Conservation (phyloP, 2,888 invertebrate genomes). For the Fragum sueziense region DNA sequence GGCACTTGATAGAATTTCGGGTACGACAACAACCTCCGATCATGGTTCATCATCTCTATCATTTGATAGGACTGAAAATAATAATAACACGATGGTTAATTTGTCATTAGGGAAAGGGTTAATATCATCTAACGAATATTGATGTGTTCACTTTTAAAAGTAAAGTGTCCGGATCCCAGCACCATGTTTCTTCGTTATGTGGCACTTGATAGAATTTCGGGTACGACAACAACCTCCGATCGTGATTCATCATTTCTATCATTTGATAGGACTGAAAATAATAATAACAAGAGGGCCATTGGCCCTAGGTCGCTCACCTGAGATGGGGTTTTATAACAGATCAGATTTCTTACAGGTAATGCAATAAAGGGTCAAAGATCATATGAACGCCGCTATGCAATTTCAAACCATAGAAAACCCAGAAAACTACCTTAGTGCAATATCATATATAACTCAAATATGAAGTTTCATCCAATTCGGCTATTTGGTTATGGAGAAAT, state of each 20-base stretch:
- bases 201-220: slow-evolving; percentile 47
- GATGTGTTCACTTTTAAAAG: slow-evolving; percentile 65
- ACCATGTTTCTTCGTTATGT: slow-evolving; percentile 59
- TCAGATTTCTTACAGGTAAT: too few species aligned
- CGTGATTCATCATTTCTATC: slow-evolving; percentile 41
- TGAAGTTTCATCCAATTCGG: background rate
- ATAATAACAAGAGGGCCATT: background rate
- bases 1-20: slow-evolving; percentile 47
- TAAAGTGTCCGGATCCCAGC: slow-evolving; percentile 62
- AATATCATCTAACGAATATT: slow-evolving; percentile 53
- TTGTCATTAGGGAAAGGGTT: too few species aligned
- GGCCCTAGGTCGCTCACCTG: background rate
- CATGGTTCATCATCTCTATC: slow-evolving; percentile 39
- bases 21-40: slow-evolving; percentile 39
- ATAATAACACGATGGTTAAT: too few species aligned
- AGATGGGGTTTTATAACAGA: too few species aligned
- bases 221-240: slow-evolving; percentile 39
- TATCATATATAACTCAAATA: background rate
- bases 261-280: slow-evolving; percentile 19
- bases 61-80: slow-evolving; percentile 19
- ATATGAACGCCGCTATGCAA: too few species aligned
- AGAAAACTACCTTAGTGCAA: too few species aligned
- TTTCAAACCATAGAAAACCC: too few species aligned
- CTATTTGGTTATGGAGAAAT: too few species aligned
- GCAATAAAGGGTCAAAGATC: too few species aligned